Evolutionary conservation across 1,140 invertebrate genomes (phyloP).

Genomic region (Dendroctonus valens): DNA sequence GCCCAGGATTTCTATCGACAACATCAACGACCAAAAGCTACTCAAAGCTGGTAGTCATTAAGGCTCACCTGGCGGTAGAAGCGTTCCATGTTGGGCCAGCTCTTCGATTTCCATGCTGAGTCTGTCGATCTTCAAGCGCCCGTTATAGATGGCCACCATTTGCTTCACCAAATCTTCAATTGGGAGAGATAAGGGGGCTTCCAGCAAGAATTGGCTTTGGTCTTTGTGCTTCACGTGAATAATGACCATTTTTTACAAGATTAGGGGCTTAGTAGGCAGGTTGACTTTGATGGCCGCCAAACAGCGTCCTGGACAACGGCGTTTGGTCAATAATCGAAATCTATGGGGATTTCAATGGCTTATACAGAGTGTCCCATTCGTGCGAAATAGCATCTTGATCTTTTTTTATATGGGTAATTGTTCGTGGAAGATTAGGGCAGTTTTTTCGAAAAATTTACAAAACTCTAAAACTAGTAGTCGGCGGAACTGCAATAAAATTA

Average conservation of each 20-base stretch:
- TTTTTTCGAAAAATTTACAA: too few species aligned
- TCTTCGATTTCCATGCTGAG: conserved; percentile 88
- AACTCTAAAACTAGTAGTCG: too few species aligned
- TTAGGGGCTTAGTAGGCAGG: not conserved
- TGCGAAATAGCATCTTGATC: too few species aligned
- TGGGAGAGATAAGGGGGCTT: conserved; percentile 64
- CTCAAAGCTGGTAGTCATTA: too few species aligned
- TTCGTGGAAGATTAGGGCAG: too few species aligned
- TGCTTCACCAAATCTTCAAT: conserved; percentile 73
- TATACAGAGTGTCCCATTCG: too few species aligned
- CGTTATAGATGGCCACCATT: conserved; percentile 83
- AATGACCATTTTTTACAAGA: conserved; percentile 66
- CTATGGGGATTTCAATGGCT: too few species aligned
- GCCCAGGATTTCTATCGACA: conserved; percentile 67
- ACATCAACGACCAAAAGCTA: too few species aligned
- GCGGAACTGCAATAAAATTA: too few species aligned
- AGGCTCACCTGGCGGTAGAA: conserved; percentile 63
- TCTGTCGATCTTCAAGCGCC: conserved; percentile 80
- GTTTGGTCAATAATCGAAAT: not conserved
- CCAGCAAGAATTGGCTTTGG: conserved; percentile 83
- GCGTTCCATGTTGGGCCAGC: conserved; percentile 80
- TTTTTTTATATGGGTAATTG: too few species aligned
- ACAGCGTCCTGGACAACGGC: not conserved
- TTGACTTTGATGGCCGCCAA: not conserved
- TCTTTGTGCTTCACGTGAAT: conserved; percentile 85